Evolutionary conservation across 2,797 vertebrate species (phyloP), one percentile per base, ranked within the genome.

Genomic region (Garrulus glandarius): DNA sequence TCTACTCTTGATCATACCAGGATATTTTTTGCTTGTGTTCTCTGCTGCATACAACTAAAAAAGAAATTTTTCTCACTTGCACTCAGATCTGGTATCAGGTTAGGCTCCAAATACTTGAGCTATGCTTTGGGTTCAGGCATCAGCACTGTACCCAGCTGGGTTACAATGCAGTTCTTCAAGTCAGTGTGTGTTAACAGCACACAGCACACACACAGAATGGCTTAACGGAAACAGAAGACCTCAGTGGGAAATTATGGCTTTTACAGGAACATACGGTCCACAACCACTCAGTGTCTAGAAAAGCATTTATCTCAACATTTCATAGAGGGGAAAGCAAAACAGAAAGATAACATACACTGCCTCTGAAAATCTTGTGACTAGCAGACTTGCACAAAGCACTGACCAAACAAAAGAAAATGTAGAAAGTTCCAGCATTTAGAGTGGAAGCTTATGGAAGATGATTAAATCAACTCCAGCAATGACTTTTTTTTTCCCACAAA

Each of bases 221-320:
- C 37, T 81, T 68, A 84, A 63, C 7, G 13, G 50, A 85, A 96
- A 76, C 37, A 82, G 77, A 69, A 92, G 46, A 36, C 52, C 39
- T 75, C 44, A 9, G 44, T n/a, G 10, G 55, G 30, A 94, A 87
- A 84, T 81, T 55, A 64, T 6, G 91, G 52, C 30, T 87, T 88
- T 86, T 89, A 90, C 26, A 56, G 39, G 50, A 96, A 88, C 65
- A 93, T 78, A 89, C 10, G 84, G 77, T 72, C 43, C 77, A 78
- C 72, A 82, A 63, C 16, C 44, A 76, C 36, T 84, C 49, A 52
- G 47, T 23, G 30, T 47, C 70, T 92, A 75, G 64, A 50, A 70
- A 79, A 95, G 59, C 84, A 41, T 93, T 95, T 84, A 72, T 57
- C 56, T 84, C 56, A 88, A 88, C 47, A 64, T 77, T 95, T 87